Evolutionary conservation across 1,140 invertebrate genomes (phyloP).

Genomic region (Sesamia nonagrioides): DNA sequence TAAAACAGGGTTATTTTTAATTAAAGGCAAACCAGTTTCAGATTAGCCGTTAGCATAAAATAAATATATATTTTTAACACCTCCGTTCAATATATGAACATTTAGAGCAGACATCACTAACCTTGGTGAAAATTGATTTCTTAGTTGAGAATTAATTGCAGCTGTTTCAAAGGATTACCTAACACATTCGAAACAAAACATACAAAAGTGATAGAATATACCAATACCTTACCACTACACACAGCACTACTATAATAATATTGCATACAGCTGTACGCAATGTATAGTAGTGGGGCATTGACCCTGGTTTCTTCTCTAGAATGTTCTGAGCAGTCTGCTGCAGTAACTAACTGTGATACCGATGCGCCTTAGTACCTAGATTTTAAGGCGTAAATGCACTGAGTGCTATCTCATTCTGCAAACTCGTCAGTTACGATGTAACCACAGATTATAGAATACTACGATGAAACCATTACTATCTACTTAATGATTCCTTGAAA

Average conservation of each 20-base stretch:
- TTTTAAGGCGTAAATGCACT: too few species aligned
- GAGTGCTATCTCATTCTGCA: too few species aligned
- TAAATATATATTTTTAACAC: neutral
- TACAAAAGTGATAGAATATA: neutral
- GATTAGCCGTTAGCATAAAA: too few species aligned
- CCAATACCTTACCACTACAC: too few species aligned
- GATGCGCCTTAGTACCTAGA: neutral
- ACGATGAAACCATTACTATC: too few species aligned
- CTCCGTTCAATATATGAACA: neutral
- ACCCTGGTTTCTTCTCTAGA: slow-evolving; percentile 39
- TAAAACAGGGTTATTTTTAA: too few species aligned
- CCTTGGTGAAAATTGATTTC: slow-evolving; percentile 17
- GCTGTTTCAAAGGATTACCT: slow-evolving; percentile 26
- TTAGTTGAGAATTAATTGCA: slow-evolving; percentile 27
- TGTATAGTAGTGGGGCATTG: slow-evolving; percentile 26
- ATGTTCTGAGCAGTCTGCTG: slow-evolving; percentile 6
- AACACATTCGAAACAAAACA: slow-evolving; percentile 9
- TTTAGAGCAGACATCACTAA: slow-evolving; percentile 7
- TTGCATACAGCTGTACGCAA: neutral
- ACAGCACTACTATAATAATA: too few species aligned
- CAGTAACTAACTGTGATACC: too few species aligned
- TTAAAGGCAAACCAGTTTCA: too few species aligned
- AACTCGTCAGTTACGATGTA: neutral
- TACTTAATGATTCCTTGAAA: slow-evolving; percentile 6
- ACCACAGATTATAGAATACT: too few species aligned